Base-by-base conservation (phyloP, 2,888 invertebrate genomes). In the Melanostoma scalare region DNA sequence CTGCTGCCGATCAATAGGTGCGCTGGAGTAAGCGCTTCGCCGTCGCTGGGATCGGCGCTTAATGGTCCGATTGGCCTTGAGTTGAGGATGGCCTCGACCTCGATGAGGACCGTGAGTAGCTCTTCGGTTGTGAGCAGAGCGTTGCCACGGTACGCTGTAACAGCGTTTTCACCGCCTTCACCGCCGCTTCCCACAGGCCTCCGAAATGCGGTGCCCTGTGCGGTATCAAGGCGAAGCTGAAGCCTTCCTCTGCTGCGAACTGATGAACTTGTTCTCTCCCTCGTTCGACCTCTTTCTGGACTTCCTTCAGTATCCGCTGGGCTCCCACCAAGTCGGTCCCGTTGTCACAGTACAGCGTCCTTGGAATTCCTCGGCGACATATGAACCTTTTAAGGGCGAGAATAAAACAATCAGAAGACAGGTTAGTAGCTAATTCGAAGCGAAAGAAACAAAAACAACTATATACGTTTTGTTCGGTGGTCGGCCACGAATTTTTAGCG, bases 21-120 rank as follows among this genome's bases (percentile, higher is more conserved):
- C 5, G 73, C 86, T 1, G 86, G 86, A 0, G 86, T 86, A 0
- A 87, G 44, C 0, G 86, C 85, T 75, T 77, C 73, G 6, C 79
- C 65, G 53, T 86, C 86, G 69, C 86, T 86, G 5, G 86, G 85
- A 50, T 86, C 81, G 30, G 78, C 53, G 9, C 84, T 85, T 36
- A 85, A 6, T 5, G 85, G 60, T 4, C 58, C 52, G 30, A 81
- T n/a, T n/a, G n/a, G n/a, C n/a, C n/a, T n/a, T n/a, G 48, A 56
- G 4, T 6, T 40, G n/a, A 53, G 40, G 31, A 80, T 9, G 31
- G 50, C 38, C 58, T 40, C 9, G 6, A 46, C 42, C 10, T 68
- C 48, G 6, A 31, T 20, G 3, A 72, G 20, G 33, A 58, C 63
- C 33, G 36, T n/a, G n/a, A n/a, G n/a, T n/a, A n/a, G n/a, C n/a